Evolutionary conservation across 2,888 invertebrate species (phyloP).

Genomic region (Phortica okadai): DNA sequence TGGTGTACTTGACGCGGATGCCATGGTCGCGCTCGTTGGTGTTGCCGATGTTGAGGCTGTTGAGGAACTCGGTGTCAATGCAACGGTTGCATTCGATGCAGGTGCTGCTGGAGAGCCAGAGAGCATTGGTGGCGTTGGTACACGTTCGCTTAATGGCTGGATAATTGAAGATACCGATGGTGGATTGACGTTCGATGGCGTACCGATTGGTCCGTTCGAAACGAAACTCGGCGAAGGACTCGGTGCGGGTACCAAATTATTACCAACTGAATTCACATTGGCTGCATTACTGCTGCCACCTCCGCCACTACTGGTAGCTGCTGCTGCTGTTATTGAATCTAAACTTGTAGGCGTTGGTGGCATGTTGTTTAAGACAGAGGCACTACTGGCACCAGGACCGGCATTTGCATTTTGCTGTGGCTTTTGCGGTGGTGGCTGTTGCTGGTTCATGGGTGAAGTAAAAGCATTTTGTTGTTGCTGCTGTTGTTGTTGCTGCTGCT

Average conservation of each 20-base stretch:
- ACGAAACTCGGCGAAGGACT: slow-evolving; percentile 77
- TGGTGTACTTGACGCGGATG: slow-evolving; percentile 49
- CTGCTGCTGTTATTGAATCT: slow-evolving; percentile 75
- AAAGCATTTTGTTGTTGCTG: slow-evolving; percentile 57
- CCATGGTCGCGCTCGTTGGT: slow-evolving; percentile 63
- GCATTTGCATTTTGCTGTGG: slow-evolving; percentile 70
- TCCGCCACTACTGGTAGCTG: slow-evolving; percentile 47
- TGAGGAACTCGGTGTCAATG: slow-evolving; percentile 57
- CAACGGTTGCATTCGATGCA: slow-evolving; percentile 58
- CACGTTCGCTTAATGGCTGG: slow-evolving; percentile 79
- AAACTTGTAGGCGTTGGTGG: slow-evolving; percentile 78
- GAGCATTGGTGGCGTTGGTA: slow-evolving; percentile 77
- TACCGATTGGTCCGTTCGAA: slow-evolving; percentile 77
- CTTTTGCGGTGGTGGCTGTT: slow-evolving; percentile 64
- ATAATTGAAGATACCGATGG: slow-evolving; percentile 79
- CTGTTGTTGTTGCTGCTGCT: slow-evolving; percentile 53
- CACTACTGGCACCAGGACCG: slow-evolving; percentile 50
- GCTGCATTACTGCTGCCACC: slow-evolving; percentile 58
- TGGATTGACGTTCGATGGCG: slow-evolving; percentile 78
- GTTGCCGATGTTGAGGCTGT: slow-evolving; percentile 65
- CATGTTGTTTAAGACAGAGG: slow-evolving; percentile 64
- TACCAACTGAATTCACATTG: background rate
- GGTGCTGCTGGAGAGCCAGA: slow-evolving; percentile 71
- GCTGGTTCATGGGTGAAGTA: slow-evolving; percentile 57
- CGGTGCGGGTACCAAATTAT: slow-evolving; percentile 77